Evolutionary conservation across 1,140 invertebrate species (phyloP), one percentile per base, ranked within the genome.

Genomic region (Drosophila elegans): DNA sequence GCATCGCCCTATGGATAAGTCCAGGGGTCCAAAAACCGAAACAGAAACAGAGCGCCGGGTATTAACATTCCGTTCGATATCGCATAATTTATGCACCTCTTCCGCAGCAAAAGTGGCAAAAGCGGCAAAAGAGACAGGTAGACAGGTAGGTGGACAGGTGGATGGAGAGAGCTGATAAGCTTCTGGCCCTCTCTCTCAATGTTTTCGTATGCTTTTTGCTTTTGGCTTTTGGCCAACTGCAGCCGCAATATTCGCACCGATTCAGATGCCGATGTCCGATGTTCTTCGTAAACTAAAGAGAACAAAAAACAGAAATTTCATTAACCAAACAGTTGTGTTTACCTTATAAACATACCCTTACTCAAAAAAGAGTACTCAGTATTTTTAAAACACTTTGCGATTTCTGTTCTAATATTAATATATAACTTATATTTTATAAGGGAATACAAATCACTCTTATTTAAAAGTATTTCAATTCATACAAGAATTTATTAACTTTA

Each of bases 31-130:
- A 63, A 60, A 42, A 25, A 12, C 45, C 39, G 54, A 48, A 44
- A 13, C 39, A 38, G 21, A 29, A 53, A 46, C 27, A 36, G 55
- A 74, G 77, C 52, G 48, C 32, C 55, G 29, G 32, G 42, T 32
- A 75, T 56, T 60, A 59, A 57, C 55, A 78, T 81, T 67, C 61
- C 78, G 44, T 27, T 48, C 42, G 49, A 61, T 69, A 83, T 56
- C 69, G 54, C 80, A 69, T 83, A 79, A 79, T 79, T 84, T 84
- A 84, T 84, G 76, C 46, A 73, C 39, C 52, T 78, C 62, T 82
- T 82, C 63, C 80, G 74, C 49, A 66, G 25, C 16, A 51, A 12
- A 12, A 21, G 32, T 32, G 16, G 41, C 38, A 5, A 42, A 32
- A 73, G n/a, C 5, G n/a, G 10, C 7, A 11, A 2, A 3, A 21